Base-by-base conservation (phyloP, 2,888 invertebrate species). In the Peribatodes rhomboidaria region DNA sequence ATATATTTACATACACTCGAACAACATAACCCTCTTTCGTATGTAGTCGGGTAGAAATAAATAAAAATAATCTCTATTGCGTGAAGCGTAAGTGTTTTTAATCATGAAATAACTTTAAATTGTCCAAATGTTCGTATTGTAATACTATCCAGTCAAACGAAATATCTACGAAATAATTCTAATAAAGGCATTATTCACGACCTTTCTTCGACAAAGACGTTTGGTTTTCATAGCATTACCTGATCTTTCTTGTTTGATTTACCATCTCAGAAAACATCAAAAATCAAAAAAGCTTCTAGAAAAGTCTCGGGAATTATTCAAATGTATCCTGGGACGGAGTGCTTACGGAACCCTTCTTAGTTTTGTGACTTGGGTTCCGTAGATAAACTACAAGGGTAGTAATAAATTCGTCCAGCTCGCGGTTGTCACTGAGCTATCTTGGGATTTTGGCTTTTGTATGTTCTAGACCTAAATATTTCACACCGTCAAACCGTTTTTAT, bases 241-340 rank as follows among this genome's bases (percentile, higher is more conserved):
- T 60, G 41, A 62, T 54, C 52, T 61, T 64, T 63, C 55, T 57
- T 42, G 37, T 61, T 57, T 42, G 61, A 58, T 63, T 70, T 68
- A 61, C 35, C 39, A n/a, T 44, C 13, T 61, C 41, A 61, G 42
- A 70, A 68, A 50, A 63, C 65, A 68, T 67, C 60, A 64, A 65
- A 65, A 67, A 65, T 57, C n/a, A n/a, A n/a, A n/a, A n/a, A n/a
- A 62, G 35, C 61, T 55, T 42, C 61, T 59, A 46, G 47, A 62
- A 62, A 69, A 65, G 60, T 67, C 44, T 64, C 16, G 44, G 42
- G 67, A 65, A 68, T 70, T 70, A 72, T 72, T 72, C 66, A 70
- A 72, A 72, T 70, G 57, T 68, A 70, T 65, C 47, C 46, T 33
- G 58, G 46, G 57, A 41, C 46, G 22, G 42, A 62, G 56, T 52